Conservation (phyloP, 2,797 vertebrate genomes). For the Pelodytes ibericus region DNA sequence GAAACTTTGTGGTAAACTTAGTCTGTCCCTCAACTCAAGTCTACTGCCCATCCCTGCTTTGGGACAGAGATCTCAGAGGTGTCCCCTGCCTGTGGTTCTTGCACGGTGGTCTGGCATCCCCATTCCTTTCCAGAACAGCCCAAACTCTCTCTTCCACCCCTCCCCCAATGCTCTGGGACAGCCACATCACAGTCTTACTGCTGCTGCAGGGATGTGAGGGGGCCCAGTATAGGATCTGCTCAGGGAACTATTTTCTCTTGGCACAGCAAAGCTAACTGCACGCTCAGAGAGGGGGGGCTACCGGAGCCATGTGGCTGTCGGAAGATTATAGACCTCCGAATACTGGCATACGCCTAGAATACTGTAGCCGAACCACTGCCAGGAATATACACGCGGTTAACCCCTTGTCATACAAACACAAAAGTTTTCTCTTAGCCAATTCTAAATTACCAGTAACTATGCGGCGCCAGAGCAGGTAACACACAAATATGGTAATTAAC, state of each 20-base stretch:
- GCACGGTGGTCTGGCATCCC: conserved; percentile 11
- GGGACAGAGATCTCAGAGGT: not conserved
- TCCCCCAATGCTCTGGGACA: conserved; percentile 19
- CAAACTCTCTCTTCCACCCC: conserved; percentile 6
- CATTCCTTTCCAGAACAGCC: not conserved
- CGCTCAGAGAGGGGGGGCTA: conserved; percentile 8
- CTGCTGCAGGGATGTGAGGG: conserved; percentile 42
- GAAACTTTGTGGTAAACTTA: conserved; percentile 55
- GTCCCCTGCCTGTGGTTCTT: not conserved
- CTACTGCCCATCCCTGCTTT: not conserved
- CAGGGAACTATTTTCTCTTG: conserved; percentile 68
- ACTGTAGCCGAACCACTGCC: conserved; percentile 29
- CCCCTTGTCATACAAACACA: not conserved
- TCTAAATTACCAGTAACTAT: too few species aligned
- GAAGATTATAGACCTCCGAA: conserved; percentile 28
- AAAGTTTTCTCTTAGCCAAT: too few species aligned
- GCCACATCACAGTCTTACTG: conserved; percentile 70
- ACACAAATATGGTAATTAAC: too few species aligned
- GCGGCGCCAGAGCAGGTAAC: too few species aligned
- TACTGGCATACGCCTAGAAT: conserved; percentile 45
- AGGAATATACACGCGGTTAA: conserved; percentile 21
- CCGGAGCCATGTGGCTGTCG: conserved; percentile 26
- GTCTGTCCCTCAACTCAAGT: conserved; percentile 8
- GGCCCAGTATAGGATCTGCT: conserved; percentile 57
- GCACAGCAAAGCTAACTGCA: conserved; percentile 51